Base-by-base conservation (phyloP, 2,113 vertebrate species). In the Lophochroa leadbeateri region DNA sequence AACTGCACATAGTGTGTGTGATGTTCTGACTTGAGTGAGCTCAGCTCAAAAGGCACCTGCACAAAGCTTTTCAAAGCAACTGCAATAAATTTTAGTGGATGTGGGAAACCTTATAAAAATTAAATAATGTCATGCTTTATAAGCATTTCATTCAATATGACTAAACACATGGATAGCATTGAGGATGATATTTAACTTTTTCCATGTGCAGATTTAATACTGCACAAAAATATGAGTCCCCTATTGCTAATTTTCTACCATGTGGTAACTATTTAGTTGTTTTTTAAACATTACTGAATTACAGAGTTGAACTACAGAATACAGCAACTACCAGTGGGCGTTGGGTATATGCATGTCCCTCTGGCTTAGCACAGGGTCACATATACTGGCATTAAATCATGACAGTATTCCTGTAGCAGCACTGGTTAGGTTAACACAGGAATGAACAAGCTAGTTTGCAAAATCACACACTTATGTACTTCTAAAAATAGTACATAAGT, bases 71-170 rank as follows among this genome's bases (percentile, higher is more conserved):
- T 97, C 96, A 97, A 97, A 97, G 96, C 75, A 97, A 97, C 77
- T 93, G 79, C 81, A 97, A 97, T 98, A 97, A 96, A 97, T 98
- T 97, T 98, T 91, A 97, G 96, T 97, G 95, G 94, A 98, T 97
- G 97, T 98, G 98, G 97, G 96, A 98, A 97, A 96, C 92, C 92
- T 96, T 97, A 97, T 96, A 98, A 98, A 98, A 98, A 97, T 98
- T 98, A 98, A 98, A 97, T 97, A 98, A 98, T 98, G 95, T 96
- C 96, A 96, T 97, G 96, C 96, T 96, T 97, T 97, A 97, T 95
- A 97, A 97, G 97, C 92, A 97, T 97, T 98, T 98, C 95, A 97
- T 97, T 97, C 97, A 97, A 97, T 97, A 96, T 89, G 79, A 96
- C 96, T 94, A 97, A 98, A 97, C 96, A 98, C 97, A 97, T 97